phyloP scores from a whole-genome alignment of 2,797 vertebrate genomes.

The Rhadinocentrus ornatus region DNA sequence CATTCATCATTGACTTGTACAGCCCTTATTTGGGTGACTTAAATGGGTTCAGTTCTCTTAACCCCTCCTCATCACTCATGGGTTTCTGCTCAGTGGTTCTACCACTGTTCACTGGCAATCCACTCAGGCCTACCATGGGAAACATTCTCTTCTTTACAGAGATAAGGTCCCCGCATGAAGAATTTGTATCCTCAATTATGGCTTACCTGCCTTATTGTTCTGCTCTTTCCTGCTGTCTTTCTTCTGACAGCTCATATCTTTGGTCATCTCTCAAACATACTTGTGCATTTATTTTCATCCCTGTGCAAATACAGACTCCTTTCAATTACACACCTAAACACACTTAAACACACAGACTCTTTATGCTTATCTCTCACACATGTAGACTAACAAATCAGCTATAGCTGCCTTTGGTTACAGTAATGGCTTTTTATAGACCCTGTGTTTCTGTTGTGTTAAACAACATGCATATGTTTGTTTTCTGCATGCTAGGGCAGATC shows the following conservation, averaged over 20 bases:
- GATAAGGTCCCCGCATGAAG: constrained; percentile 62
- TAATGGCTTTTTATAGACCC: constrained; percentile 78
- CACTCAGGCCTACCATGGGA: constrained; percentile 76
- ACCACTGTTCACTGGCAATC: constrained; percentile 66
- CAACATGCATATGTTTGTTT: constrained; percentile 75
- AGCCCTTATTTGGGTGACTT: constrained; percentile 87
- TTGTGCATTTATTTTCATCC: constrained; percentile 55
- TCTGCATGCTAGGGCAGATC: constrained; percentile 64
- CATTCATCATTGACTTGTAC: constrained; percentile 78
- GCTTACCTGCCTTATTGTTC: constrained; percentile 45
- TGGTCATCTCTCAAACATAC: constrained; percentile 60
- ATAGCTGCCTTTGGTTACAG: constrained; percentile 66
- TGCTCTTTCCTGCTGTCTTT: constrained; percentile 26
- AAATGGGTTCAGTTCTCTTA: constrained; percentile 90
- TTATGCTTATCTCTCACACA: constrained; percentile 67
- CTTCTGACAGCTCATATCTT: constrained; percentile 42
- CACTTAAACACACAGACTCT: too few relatives aligned
- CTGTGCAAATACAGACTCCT: constrained; percentile 62
- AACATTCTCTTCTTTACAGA: constrained; percentile 57
- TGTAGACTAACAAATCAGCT: constrained; percentile 68
- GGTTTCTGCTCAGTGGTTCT: constrained; percentile 72
- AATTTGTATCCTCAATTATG: constrained; percentile 42
- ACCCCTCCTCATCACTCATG: constrained; percentile 85
- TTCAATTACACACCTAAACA: constrained; percentile 57
- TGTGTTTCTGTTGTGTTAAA: constrained; percentile 75